phyloP scores from a whole-genome alignment of 92 coral and sea anemone species.

The Ricordea florida region DNA sequence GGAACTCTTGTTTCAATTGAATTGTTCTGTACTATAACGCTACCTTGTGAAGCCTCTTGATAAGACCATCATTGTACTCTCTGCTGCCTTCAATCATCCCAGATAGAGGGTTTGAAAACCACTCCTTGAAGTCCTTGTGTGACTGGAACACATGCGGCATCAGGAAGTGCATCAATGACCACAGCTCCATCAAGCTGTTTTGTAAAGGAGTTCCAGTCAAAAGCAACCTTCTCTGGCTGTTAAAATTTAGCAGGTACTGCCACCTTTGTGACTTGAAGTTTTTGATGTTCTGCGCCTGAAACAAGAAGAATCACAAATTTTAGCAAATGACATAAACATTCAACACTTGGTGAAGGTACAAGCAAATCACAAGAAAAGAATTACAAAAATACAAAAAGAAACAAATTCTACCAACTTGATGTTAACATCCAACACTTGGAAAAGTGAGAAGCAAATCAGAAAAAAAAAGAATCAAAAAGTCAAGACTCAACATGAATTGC shows the following conservation, averaged over 20 bases:
- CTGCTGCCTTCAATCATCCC: slow-evolving; percentile 99
- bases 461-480: too few relatives aligned
- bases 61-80: slow-evolving; percentile 93
- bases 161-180: slow-evolving; percentile 98
- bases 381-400: not conserved
- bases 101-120: slow-evolving; percentile 98
- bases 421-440: too few relatives aligned
- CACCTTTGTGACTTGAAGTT: slow-evolving; percentile 99
- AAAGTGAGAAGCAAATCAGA: too few relatives aligned
- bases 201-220: slow-evolving; percentile 97
- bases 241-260: slow-evolving; percentile 97
- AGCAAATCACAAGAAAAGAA: not conserved
- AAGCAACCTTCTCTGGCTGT: slow-evolving; percentile 92
- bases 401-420: too few relatives aligned
- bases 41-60: slow-evolving; percentile 95
- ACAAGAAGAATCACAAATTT: too few relatives aligned
- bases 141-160: slow-evolving; percentile 99
- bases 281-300: slow-evolving; percentile 98
- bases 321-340: too few relatives aligned
- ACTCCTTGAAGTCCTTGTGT: slow-evolving; percentile 97
- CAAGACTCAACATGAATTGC: too few relatives aligned
- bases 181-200: slow-evolving; percentile 97
- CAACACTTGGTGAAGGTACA: too few relatives aligned
- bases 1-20: too few relatives aligned
- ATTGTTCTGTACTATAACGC: too few relatives aligned